phyloP scores from a whole-genome alignment of 2,888 invertebrate genomes.

The Eupithecia abbreviata region DNA sequence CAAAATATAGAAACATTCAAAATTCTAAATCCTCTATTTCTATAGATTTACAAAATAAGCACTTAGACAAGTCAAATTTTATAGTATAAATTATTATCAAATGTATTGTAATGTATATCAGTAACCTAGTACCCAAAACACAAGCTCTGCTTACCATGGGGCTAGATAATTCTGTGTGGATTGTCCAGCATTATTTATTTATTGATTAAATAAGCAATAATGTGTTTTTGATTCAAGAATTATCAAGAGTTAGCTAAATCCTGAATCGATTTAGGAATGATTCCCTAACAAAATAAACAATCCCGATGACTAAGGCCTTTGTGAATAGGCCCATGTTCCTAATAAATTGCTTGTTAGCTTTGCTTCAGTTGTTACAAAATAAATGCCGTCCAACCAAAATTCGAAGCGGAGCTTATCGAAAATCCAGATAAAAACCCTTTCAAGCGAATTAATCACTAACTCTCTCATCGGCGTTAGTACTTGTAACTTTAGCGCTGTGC shows the following conservation, averaged over 20 bases:
- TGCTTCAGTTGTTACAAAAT: conserved; percentile 27
- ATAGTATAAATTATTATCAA: no score
- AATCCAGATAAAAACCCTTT: conserved; percentile 42
- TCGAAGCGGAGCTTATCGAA: conserved; percentile 32
- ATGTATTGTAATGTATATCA: no score
- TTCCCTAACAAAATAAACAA: neutral
- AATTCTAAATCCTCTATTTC: no score
- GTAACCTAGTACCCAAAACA: no score
- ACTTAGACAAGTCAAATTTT: no score
- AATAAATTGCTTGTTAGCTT: conserved; percentile 27
- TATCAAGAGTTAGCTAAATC: neutral
- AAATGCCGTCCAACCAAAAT: conserved; percentile 30
- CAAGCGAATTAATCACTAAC: conserved; percentile 37
- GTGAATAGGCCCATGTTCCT: conserved; percentile 2
- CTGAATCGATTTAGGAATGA: neutral
- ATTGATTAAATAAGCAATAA: no score
- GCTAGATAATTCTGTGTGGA: no score
- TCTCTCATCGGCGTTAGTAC: conserved; percentile 10
- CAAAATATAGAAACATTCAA: no score
- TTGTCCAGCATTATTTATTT: no score
- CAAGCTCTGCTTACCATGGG: no score
- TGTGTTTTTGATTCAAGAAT: no score
- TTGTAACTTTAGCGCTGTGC: neutral
- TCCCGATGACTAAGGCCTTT: neutral
- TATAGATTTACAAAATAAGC: no score